Conservation (phyloP, 2,797 vertebrate species). For the Lerista edwardsae region DNA sequence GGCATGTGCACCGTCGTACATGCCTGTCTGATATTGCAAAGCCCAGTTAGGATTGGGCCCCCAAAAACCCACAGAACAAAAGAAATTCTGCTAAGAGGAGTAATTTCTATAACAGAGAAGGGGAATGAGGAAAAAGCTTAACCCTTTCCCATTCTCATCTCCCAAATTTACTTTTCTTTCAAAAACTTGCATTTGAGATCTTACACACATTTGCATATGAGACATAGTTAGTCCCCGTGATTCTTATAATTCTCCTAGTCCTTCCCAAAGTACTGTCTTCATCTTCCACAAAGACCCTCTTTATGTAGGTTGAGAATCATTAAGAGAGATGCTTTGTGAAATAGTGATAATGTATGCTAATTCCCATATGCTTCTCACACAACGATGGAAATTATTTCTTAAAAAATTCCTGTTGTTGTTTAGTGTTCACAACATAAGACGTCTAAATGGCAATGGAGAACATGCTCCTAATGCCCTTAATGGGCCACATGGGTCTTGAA, state of each 20-base stretch:
- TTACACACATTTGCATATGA: neutral
- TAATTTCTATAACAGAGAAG: neutral
- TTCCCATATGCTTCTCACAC: neutral
- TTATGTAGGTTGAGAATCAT: neutral
- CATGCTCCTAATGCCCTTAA: constrained; percentile 1
- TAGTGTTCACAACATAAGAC: neutral
- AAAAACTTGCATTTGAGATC: neutral
- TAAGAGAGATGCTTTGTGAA: neutral
- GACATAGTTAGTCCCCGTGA: too few species aligned
- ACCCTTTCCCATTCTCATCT: neutral
- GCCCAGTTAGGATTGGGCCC: too few species aligned
- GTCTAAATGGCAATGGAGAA: neutral
- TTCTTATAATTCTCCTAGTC: neutral
- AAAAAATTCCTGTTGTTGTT: neutral
- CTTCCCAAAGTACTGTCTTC: neutral
- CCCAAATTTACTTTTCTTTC: neutral
- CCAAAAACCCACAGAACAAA: too few species aligned
- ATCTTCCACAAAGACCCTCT: neutral
- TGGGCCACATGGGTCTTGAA: constrained; percentile 1
- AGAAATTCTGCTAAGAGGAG: neutral
- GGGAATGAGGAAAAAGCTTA: neutral
- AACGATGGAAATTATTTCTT: neutral
- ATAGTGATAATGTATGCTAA: neutral
- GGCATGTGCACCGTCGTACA: too few species aligned
- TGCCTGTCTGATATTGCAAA: too few species aligned